Conservation (phyloP, 2,113 vertebrate species). For the Podiceps cristatus region DNA sequence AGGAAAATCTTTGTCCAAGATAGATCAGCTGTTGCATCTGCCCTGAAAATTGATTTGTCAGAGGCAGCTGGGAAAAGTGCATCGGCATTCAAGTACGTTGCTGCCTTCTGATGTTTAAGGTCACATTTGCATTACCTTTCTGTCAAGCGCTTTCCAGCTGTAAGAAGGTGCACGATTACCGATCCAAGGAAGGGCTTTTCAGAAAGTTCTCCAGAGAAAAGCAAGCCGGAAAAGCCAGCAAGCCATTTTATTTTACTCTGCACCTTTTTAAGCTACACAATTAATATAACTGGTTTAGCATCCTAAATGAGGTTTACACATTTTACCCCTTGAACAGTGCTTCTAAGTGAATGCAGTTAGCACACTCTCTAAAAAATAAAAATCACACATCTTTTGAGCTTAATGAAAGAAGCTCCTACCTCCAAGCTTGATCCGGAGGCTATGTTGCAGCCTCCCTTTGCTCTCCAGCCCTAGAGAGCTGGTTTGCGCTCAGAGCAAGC, state of each 20-base stretch:
- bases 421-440: not conserved
- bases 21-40: not conserved
- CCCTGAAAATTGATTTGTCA: not conserved
- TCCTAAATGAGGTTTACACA: not conserved
- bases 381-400: not conserved
- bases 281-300: not conserved
- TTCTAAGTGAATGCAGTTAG: not conserved
- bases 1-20: not conserved
- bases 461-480: not conserved
- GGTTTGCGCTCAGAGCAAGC: not conserved
- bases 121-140: not conserved
- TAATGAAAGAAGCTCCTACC: not conserved
- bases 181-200: not conserved
- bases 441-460: not conserved
- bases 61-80: not conserved
- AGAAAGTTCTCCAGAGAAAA: not conserved
- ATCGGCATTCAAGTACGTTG: not conserved
- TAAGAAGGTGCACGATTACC: fast-evolving
- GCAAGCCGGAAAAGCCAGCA: not conserved
- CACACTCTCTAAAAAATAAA: not conserved
- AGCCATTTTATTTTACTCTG: not conserved
- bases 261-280: not conserved
- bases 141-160: not conserved
- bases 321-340: not conserved
- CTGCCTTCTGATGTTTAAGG: not conserved